These are phyloP conservation scores for Dromiciops gliroides DNA, from an alignment of 2,113 vertebrate genomes.

Conservation along the genomic window DNA sequence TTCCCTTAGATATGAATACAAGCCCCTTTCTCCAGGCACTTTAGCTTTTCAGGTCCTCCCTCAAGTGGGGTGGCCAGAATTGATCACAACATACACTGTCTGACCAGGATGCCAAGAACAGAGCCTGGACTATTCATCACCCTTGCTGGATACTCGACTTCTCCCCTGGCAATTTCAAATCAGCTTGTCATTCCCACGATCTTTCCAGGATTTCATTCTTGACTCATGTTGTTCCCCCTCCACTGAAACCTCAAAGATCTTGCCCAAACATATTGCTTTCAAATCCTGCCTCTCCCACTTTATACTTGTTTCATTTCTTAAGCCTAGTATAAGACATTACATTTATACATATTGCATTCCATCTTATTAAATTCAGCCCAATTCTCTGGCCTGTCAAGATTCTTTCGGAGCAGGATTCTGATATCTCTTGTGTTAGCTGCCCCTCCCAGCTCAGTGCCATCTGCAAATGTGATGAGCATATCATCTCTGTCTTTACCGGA, in stretches of 20 bases:
- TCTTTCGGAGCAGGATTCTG: not conserved
- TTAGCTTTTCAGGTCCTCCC: not conserved
- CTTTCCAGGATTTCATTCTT: not conserved
- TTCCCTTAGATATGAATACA: not conserved
- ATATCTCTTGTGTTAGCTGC: not conserved
- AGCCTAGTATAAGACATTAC: not conserved
- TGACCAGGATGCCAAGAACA: not conserved
- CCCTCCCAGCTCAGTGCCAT: not conserved
- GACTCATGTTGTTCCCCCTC: not conserved
- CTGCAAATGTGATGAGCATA: not conserved
- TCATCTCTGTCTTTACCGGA: not conserved
- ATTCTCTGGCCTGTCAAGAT: not conserved
- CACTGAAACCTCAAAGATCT: not conserved
- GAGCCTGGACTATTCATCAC: not conserved
- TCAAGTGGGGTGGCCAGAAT: too few relatives aligned
- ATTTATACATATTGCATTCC: not conserved
- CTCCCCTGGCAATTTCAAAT: not conserved
- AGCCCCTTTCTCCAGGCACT: not conserved
- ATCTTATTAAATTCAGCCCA: not conserved
- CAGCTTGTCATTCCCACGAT: not conserved
- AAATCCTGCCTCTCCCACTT: not conserved
- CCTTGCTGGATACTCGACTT: not conserved
- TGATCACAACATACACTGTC: not conserved
- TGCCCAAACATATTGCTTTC: not conserved
- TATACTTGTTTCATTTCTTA: not conserved